Base-by-base conservation (phyloP, 1,140 invertebrate species). In the Diachasma alloeum region DNA sequence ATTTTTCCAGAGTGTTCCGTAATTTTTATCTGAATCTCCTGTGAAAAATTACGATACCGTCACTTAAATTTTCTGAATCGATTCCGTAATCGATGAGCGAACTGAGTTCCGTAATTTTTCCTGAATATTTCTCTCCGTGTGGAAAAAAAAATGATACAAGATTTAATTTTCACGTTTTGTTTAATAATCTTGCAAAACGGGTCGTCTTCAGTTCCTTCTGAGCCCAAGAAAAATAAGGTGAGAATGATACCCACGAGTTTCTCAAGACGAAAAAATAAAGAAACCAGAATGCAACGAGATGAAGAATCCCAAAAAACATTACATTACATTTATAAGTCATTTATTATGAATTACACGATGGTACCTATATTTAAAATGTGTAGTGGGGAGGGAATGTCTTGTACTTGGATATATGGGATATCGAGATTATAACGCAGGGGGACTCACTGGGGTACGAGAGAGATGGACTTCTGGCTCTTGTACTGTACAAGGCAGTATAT, bases 301-400 rank as follows among this genome's bases (percentile, higher is more conserved):
- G 67, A 77, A 48, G 53, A 72, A 24, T 79, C 72, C 53, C 31
- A 37, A 77, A 42, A 88, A 89, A 85, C 88, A 87, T 83, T 86
- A 84, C 85, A 85, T 85, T 85, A 84, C 86, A 90, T 89, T 90
- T 90, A 88, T 90, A 88, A 87, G 88, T 89, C 85, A 89, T 90
- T 89, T 89, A 90, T 90, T 89, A 88, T 89, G 86, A 90, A 89
- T 88, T 89, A 89, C 88, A 90, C 87, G 87, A 90, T 87, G 84
- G 59, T 63, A 63, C 59, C 86, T 87, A 86, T 88, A 89, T 89
- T 89, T 88, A 87, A 90, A 89, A 90, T 88, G 85, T 84, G 75
- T 70, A 66, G 53, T 48, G 22, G 78, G 76, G 81, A 87, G 85
- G 85, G 84, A 87, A 19, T 86, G 86, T 88, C 87, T 86, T 84